These are phyloP conservation scores for Drosophila sp. DNA, from an alignment of 1,140 invertebrate species.

Conservation along the genomic window DNA sequence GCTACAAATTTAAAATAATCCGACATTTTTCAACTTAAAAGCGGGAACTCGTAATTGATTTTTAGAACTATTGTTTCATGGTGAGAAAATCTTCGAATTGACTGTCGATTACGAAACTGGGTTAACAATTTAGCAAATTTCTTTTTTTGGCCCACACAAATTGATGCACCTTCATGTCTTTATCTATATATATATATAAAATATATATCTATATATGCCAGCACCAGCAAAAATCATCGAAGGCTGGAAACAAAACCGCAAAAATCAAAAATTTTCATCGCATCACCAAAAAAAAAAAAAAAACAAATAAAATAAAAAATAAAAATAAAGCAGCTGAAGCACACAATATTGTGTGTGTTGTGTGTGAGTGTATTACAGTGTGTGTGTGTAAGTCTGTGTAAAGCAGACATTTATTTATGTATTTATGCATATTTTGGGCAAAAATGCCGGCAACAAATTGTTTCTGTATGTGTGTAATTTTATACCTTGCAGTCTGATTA, in stretches of 20 bases:
- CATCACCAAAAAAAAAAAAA: conserved; percentile 1
- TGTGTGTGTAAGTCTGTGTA: conserved; percentile 13
- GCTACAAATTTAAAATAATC: no score
- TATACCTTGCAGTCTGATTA: conserved; percentile 10
- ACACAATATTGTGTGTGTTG: conserved; percentile 9
- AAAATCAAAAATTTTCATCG: conserved; percentile 61
- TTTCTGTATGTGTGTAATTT: conserved; percentile 39
- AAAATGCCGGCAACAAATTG: conserved; percentile 60
- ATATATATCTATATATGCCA: background rate
- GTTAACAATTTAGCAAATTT: no score
- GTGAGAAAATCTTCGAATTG: no score
- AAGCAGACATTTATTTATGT: conserved; percentile 74
- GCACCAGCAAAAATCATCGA: conserved; percentile 61
- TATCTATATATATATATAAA: no score
- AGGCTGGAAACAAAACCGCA: conserved; percentile 57
- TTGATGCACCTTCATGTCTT: no score
- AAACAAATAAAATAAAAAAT: background rate
- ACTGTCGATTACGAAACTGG: no score
- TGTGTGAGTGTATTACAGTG: conserved; percentile 7
- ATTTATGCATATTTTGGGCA: conserved; percentile 78
- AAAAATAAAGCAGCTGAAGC: conserved; percentile 3
- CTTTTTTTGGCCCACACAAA: no score
- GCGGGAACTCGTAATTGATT: no score
- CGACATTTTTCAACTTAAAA: no score
- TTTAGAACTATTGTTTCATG: no score